phyloP scores from a whole-genome alignment of 2,888 invertebrate species.

The Andrena fulva region DNA sequence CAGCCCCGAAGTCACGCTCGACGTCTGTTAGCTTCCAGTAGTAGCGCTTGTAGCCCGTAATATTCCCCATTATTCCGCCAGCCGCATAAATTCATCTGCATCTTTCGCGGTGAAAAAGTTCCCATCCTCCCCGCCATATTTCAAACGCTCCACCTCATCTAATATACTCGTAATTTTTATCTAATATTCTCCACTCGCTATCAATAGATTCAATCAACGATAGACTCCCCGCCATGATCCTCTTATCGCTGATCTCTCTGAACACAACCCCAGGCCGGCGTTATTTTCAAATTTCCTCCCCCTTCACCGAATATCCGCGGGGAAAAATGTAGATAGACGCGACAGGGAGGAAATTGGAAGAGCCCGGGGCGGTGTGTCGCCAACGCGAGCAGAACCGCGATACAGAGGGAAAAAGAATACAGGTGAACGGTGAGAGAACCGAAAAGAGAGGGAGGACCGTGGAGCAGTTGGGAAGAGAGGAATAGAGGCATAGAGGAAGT shows the following conservation, averaged over 20 bases:
- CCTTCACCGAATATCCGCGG: constrained; percentile 55
- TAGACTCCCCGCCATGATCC: constrained; percentile 38
- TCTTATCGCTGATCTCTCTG: constrained; percentile 35
- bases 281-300: constrained; percentile 56
- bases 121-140: too few relatives aligned
- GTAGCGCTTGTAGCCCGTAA: constrained; percentile 9
- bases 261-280: constrained; percentile 14
- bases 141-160: too few relatives aligned
- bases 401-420: constrained; percentile 48
- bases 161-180: neutral
- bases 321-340: constrained; percentile 52
- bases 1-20: constrained; percentile 37
- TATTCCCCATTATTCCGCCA: neutral
- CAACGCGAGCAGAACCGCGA: constrained; percentile 57
- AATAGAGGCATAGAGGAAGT: neutral
- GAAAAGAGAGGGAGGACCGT: neutral
- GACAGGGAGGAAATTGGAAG: constrained; percentile 76
- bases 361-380: constrained; percentile 64
- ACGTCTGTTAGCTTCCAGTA: constrained; percentile 13
- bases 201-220: constrained; percentile 30
- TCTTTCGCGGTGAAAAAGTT: neutral
- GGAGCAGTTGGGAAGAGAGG: too few relatives aligned
- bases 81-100: neutral
- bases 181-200: neutral
- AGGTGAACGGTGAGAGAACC: constrained; percentile 14